These are phyloP conservation scores for Columba livia DNA, from an alignment of 2,113 vertebrate genomes.

Conservation along the genomic window DNA sequence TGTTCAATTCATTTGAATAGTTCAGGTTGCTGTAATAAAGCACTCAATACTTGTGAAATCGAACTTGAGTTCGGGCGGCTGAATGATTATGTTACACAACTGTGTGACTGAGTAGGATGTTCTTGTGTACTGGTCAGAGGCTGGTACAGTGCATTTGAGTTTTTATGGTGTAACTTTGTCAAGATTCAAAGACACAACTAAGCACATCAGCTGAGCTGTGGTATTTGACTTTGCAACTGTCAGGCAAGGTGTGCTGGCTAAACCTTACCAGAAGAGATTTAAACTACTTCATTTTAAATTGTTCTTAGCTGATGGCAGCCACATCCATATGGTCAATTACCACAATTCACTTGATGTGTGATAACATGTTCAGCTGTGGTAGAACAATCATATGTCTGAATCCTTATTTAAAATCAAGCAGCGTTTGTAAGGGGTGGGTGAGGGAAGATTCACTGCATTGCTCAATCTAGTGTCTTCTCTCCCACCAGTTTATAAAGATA, in stretches of 20 bases:
- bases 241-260: not conserved
- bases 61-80: conserved; percentile 43
- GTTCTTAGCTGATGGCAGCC: not conserved
- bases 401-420: not conserved
- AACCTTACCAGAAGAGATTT: not conserved
- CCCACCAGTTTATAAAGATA: conserved; percentile 18
- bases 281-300: not conserved
- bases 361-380: not conserved
- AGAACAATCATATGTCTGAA: conserved; percentile 53
- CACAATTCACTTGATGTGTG: conserved; percentile 15
- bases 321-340: not conserved
- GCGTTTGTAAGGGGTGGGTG: not conserved
- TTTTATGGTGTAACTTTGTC: not conserved
- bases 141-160: conserved; percentile 31
- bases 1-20: conserved; percentile 82
- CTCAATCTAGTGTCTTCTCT: conserved; percentile 44
- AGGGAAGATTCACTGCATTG: not conserved
- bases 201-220: not conserved
- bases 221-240: not conserved
- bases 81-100: conserved; percentile 19
- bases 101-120: not conserved
- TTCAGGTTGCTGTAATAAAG: conserved; percentile 90
- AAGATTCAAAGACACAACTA: not conserved
- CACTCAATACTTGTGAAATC: conserved; percentile 82
- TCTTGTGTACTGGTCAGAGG: conserved; percentile 15